These are phyloP conservation scores for Danio jaintianensis DNA, from an alignment of 2,797 vertebrate genomes.

Conservation along the genomic window DNA sequence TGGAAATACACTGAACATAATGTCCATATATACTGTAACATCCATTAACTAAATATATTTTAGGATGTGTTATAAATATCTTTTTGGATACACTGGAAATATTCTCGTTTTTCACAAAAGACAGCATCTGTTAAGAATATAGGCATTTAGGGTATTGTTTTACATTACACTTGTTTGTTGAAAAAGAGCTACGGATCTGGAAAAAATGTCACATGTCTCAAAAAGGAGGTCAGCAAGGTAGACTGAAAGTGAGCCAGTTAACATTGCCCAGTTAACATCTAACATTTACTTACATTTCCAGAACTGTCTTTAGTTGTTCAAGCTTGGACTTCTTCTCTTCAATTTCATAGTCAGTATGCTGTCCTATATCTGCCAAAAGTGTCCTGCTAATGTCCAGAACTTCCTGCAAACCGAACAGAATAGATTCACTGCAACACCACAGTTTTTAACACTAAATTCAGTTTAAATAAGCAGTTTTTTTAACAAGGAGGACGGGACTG, in stretches of 20 bases:
- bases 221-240: constrained; percentile 7
- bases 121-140: neutral
- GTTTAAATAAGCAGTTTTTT: neutral
- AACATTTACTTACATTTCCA: constrained; percentile 91
- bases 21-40: constrained; percentile 8
- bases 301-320: constrained; percentile 96
- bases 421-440: neutral
- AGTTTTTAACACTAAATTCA: constrained; percentile 15
- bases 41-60: constrained; percentile 2
- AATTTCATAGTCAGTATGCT: constrained; percentile 89
- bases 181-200: neutral
- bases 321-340: constrained; percentile 96
- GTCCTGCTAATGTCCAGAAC: constrained; percentile 95
- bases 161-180: neutral
- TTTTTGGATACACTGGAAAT: neutral
- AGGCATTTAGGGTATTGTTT: neutral
- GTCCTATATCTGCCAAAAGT: constrained; percentile 88
- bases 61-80: neutral
- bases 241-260: constrained; percentile 7
- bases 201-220: constrained; percentile 9
- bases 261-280: constrained; percentile 54
- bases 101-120: neutral
- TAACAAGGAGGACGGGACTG: neutral
- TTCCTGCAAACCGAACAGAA: constrained; percentile 79
- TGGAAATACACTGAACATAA: neutral